These are phyloP conservation scores for Gonioctena quinquepunctata DNA, from an alignment of 1,140 invertebrate genomes.

Conservation along the genomic window DNA sequence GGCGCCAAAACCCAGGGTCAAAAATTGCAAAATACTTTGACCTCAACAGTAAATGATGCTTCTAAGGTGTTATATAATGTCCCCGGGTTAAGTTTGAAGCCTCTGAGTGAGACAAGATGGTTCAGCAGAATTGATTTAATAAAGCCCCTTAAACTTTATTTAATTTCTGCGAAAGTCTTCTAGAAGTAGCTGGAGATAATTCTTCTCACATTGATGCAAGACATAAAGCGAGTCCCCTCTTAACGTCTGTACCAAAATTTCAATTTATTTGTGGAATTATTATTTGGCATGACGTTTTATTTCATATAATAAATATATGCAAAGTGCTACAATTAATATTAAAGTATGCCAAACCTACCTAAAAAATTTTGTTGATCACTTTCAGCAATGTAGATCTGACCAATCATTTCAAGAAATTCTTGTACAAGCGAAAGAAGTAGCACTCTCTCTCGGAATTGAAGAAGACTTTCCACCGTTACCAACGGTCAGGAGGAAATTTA, in stretches of 20 bases:
- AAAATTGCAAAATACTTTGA: too few species aligned
- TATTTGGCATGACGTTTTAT: slow-evolving; percentile 21
- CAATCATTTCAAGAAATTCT: too few species aligned
- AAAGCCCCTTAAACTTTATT: slow-evolving; percentile 17
- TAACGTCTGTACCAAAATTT: slow-evolving; percentile 26
- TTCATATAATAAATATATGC: slow-evolving; percentile 27
- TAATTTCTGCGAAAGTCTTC: slow-evolving; percentile 19
- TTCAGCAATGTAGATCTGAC: too few species aligned
- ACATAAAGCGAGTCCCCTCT: slow-evolving; percentile 29
- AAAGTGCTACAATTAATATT: slow-evolving; percentile 13
- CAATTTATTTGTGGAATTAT: slow-evolving; percentile 32
- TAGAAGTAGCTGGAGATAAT: slow-evolving; percentile 15
- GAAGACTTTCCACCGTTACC: too few species aligned
- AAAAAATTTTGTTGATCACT: too few species aligned
- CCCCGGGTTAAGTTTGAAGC: slow-evolving; percentile 15
- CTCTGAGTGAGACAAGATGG: slow-evolving; percentile 22
- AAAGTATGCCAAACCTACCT: slow-evolving; percentile 4
- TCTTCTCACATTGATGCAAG: slow-evolving; percentile 27
- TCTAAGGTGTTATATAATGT: too few species aligned
- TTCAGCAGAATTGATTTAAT: slow-evolving; percentile 22
- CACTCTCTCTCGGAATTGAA: too few species aligned
- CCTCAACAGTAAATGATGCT: too few species aligned
- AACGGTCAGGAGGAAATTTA: too few species aligned
- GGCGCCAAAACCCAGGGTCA: too few species aligned
- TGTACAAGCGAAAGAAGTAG: too few species aligned